Evolutionary conservation across 2,113 vertebrate genomes (phyloP).

Genomic region (Scartelaos histophorus): DNA sequence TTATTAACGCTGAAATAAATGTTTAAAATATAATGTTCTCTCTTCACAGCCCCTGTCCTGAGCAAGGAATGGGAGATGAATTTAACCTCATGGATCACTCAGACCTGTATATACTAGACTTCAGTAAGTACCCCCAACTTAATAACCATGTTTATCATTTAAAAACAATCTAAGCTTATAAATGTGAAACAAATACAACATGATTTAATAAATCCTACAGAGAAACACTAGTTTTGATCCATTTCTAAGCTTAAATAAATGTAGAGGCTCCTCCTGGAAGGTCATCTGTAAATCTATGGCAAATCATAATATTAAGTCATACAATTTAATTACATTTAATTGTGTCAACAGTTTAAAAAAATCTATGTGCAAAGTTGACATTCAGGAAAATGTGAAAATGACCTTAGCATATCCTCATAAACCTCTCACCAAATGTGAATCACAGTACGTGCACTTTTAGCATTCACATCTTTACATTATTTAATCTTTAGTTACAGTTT

Average conservation of each 20-base stretch:
- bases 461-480: too few relatives aligned
- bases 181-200: too few relatives aligned
- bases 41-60: conserved; percentile 89
- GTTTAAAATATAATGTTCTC: conserved; percentile 21
- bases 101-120: conserved; percentile 97
- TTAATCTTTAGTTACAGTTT: too few relatives aligned
- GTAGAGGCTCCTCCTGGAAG: too few relatives aligned
- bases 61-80: conserved; percentile 97
- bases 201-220: too few relatives aligned
- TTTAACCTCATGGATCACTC: conserved; percentile 99
- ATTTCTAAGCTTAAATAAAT: too few relatives aligned
- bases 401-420: background rate
- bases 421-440: background rate
- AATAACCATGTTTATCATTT: background rate
- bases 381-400: background rate
- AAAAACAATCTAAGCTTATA: too few relatives aligned
- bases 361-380: background rate
- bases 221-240: background rate
- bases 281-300: background rate
- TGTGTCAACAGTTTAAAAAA: too few relatives aligned
- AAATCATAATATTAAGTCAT: background rate
- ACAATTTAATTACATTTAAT: background rate
- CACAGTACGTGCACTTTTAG: too few relatives aligned
- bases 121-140: conserved; percentile 83
- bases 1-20: background rate